Evolutionary conservation across 2,797 vertebrate genomes (phyloP).

Genomic region (Pangasius mekongensis): DNA sequence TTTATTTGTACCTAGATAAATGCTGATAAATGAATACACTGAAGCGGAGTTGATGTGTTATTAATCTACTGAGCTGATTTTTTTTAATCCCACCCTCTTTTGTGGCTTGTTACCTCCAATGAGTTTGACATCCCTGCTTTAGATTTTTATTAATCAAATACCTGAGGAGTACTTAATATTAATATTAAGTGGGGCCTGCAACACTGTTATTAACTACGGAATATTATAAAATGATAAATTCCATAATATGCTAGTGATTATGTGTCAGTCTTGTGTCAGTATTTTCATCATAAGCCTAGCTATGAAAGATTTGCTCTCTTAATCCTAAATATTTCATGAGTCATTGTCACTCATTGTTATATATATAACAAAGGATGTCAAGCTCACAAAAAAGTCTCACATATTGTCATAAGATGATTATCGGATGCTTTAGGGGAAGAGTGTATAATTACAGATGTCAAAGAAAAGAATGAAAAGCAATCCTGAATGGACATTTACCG

Average conservation of each 20-base stretch:
- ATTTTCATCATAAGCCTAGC: neutral
- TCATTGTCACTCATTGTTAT: neutral
- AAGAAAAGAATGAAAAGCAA: constrained; percentile 17
- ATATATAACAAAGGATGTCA: neutral
- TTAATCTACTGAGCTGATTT: neutral
- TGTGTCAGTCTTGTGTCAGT: neutral
- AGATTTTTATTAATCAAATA: neutral
- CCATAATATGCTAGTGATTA: neutral
- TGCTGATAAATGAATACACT: neutral
- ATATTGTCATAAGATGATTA: neutral
- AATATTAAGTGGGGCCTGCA: too few relatives aligned
- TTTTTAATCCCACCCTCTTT: too few relatives aligned
- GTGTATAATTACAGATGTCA: constrained; percentile 17
- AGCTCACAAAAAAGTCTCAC: neutral
- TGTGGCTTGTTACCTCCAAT: neutral
- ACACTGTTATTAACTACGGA: neutral
- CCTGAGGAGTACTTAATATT: neutral
- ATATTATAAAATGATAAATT: neutral
- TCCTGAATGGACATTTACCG: constrained; percentile 3
- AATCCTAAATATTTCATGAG: neutral
- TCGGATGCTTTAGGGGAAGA: neutral
- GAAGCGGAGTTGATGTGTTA: neutral
- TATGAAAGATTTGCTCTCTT: neutral
- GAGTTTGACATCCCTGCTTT: neutral
- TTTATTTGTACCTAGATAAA: neutral